Conservation (phyloP, 1,140 invertebrate genomes). For the Fopius arisanus region DNA sequence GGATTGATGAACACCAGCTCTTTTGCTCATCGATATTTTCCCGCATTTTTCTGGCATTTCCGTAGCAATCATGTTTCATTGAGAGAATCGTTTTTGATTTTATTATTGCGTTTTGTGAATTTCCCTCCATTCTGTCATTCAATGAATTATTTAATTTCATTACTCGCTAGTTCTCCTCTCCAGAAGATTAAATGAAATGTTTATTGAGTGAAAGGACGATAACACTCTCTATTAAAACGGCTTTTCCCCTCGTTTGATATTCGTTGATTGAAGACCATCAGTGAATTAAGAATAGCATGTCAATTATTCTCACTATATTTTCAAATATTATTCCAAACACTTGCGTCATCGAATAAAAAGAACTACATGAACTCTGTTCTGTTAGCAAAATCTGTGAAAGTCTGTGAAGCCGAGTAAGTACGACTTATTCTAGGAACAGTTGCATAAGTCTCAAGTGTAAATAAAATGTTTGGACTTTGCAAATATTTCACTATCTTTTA, state of each 20-base stretch:
- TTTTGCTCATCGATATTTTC: no score
- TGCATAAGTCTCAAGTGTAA: slow-evolving; percentile 24
- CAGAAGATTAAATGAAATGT: not conserved
- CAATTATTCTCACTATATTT: no score
- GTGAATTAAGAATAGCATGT: no score
- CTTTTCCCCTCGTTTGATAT: slow-evolving; percentile 46
- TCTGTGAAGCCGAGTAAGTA: not conserved
- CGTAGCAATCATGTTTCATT: no score
- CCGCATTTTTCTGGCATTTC: no score
- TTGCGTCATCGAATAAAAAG: not conserved
- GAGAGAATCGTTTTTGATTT: not conserved
- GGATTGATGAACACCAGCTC: no score
- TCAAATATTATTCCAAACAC: no score
- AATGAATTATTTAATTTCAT: not conserved
- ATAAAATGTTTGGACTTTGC: slow-evolving; percentile 21
- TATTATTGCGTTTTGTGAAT: not conserved
- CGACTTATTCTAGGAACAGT: slow-evolving; percentile 24
- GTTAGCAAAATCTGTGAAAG: slow-evolving; percentile 2
- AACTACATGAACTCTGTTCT: not conserved
- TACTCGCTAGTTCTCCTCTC: not conserved
- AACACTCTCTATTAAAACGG: slow-evolving; percentile 20
- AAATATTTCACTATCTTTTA: slow-evolving; percentile 24
- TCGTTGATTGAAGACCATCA: slow-evolving; percentile 12
- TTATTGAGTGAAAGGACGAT: slow-evolving; percentile 1
- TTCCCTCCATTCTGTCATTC: not conserved